These are phyloP conservation scores for Zaprionus davidi DNA, from an alignment of 1,140 invertebrate genomes.

Conservation along the genomic window DNA sequence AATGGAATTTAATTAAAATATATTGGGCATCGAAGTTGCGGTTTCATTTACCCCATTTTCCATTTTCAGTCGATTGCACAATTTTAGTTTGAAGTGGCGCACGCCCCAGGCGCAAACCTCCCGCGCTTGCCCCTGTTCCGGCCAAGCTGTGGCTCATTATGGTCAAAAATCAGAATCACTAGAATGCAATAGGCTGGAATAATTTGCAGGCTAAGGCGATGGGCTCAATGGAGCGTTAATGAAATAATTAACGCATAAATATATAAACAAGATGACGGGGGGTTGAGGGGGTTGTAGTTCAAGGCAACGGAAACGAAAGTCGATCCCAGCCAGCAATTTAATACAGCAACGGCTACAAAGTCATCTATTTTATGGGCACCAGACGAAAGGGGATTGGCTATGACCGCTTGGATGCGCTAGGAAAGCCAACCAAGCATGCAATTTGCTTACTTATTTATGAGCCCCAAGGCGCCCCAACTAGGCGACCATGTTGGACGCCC, in stretches of 20 bases:
- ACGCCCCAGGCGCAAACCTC: constrained; percentile 17
- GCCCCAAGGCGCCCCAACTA: constrained; percentile 56
- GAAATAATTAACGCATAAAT: constrained; percentile 78
- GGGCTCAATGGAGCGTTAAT: constrained; percentile 70
- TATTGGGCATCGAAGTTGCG: constrained; percentile 17
- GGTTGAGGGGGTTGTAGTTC: constrained; percentile 25
- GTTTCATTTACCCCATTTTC: constrained; percentile 22
- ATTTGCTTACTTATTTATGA: constrained; percentile 77
- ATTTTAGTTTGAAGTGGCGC: constrained; percentile 31
- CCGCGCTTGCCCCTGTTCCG: neutral
- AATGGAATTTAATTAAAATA: constrained; percentile 35
- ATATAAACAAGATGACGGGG: constrained; percentile 28
- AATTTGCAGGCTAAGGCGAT: constrained; percentile 44
- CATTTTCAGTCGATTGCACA: constrained; percentile 64
- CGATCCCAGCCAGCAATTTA: constrained; percentile 35
- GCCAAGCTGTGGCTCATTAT: constrained; percentile 36
- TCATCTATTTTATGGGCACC: constrained; percentile 65
- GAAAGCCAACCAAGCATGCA: constrained; percentile 67
- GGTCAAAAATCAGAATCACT: constrained; percentile 70
- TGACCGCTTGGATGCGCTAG: constrained; percentile 15
- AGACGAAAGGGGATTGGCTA: neutral
- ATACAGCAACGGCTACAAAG: constrained; percentile 62
- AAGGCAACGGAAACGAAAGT: constrained; percentile 34
- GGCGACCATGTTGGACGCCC: constrained; percentile 26
- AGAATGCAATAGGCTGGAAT: constrained; percentile 77